Percentiles rank a stretch among this genome's conserved stretches.
Evolutionary conservation across 2,113 vertebrate species (phyloP).

Genomic region (Rousettus leschenaultii): DNA sequence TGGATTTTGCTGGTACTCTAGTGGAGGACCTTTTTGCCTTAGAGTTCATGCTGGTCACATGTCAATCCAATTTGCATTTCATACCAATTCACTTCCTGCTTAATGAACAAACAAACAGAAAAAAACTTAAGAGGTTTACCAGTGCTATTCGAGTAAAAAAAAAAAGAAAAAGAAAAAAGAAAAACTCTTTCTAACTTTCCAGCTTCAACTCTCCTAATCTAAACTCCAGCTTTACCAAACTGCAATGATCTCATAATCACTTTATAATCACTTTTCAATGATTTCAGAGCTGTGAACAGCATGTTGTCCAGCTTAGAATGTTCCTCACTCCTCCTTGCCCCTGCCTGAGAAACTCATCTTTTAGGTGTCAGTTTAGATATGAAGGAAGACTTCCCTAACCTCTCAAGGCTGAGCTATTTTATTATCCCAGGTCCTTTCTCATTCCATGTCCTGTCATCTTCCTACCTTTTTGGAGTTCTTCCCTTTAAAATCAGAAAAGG

Average conservation of each 20-base stretch:
- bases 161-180: not conserved
- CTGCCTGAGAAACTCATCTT: not conserved
- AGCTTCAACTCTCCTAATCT: not conserved
- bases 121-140: not conserved
- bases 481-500: not conserved
- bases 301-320: not conserved
- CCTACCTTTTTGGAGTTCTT: not conserved
- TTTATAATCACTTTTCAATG: not conserved
- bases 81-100: not conserved
- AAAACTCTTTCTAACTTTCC: not conserved
- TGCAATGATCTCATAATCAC: not conserved
- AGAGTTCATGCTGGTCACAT: not conserved
- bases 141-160: not conserved
- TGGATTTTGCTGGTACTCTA: not conserved
- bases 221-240: not conserved
- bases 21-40: not conserved
- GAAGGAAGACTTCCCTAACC: not conserved
- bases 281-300: not conserved
- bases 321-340: not conserved
- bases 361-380: not conserved
- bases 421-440: not conserved
- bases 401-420: not conserved
- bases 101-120: not conserved
- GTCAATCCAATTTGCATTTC: not conserved
- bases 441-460: not conserved